A percentile compares a stretch with the other conserved stretches of the same genome.
phyloP scores from a whole-genome alignment of 2,888 invertebrate genomes.

The Ectropis crepuscularia region DNA sequence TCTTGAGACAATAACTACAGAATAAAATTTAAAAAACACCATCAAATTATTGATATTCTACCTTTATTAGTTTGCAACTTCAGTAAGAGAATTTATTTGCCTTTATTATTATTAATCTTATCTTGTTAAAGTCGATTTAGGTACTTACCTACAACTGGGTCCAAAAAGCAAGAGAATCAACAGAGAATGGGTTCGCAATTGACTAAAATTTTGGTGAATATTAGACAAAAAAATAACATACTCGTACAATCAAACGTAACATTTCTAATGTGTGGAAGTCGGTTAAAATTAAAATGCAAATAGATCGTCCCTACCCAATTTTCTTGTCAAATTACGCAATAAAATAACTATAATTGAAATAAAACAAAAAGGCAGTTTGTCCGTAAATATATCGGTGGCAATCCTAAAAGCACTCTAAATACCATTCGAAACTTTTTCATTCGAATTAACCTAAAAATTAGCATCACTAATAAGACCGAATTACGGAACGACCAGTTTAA shows the following conservation, averaged over 20 bases:
- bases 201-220: neutral
- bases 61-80: no score
- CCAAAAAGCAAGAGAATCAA: no score
- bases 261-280: neutral
- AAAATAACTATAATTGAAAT: constrained; percentile 51
- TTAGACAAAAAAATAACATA: neutral
- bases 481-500: constrained; percentile 52
- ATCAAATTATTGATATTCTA: no score
- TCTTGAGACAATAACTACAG: no score
- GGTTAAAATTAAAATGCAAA: constrained; percentile 29
- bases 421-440: constrained; percentile 63
- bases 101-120: no score
- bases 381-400: constrained; percentile 79
- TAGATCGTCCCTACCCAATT: constrained; percentile 30
- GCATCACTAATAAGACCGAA: constrained; percentile 74
- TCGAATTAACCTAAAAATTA: constrained; percentile 74
- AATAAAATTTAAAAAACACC: no score
- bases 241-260: neutral
- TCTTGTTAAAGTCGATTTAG: no score
- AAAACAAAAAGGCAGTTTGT: constrained; percentile 61
- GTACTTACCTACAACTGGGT: no score
- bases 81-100: no score
- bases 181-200: no score
- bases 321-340: constrained; percentile 42
- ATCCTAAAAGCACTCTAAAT: constrained; percentile 77